Base-by-base conservation (phyloP, 2,797 vertebrate genomes). In the Eulemur mongoz region DNA sequence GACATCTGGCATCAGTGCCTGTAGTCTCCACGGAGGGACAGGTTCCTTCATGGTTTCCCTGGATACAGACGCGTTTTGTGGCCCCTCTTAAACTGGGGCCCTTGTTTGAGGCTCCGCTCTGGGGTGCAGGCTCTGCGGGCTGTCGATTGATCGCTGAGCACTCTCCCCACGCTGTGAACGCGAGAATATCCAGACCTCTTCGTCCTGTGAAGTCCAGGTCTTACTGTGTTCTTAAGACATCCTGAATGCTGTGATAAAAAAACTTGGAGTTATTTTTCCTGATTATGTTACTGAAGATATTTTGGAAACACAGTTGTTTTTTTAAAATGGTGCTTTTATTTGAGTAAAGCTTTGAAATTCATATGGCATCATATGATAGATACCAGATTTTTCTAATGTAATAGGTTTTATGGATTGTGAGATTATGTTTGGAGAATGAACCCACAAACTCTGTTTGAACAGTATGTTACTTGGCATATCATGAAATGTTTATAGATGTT, bases 281-380 rank as follows among this genome's bases (percentile, higher is more conserved):
- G 17, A 10, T 22, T 79, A 10, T 63, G 7, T 78, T 92, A 57
- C 69, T 43, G 50, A 78, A 35, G 65, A 15, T 61, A 35, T 52
- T 91, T 78, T 79, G 22, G 52, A 18, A 48, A 73, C 20, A 82
- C 40, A 35, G 72, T 83, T 59, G 45, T 38, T 45, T 90, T 91
- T 89, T 82, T 92, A 8, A 83, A 78, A 23, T 86, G 57, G 15
- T 52, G 15, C 32, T 25, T 88, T 84, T 76, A 54, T 93, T 67
- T 93, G 61, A 57, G 14, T 63, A 57, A 89, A 38, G 80, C 9
- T 92, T 30, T 91, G 63, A 54, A 67, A 88, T 86, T 75, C 40
- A 1, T 57, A 3, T 40, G 32, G 5, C 48, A 7, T 38, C 52
- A 52, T 12, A 35, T 35, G 25, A 20, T 23, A 52, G 67, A 79